Evolutionary conservation across 2,113 vertebrate genomes (phyloP), one percentile per base, ranked within the genome.

Genomic region (Willisornis vidua): DNA sequence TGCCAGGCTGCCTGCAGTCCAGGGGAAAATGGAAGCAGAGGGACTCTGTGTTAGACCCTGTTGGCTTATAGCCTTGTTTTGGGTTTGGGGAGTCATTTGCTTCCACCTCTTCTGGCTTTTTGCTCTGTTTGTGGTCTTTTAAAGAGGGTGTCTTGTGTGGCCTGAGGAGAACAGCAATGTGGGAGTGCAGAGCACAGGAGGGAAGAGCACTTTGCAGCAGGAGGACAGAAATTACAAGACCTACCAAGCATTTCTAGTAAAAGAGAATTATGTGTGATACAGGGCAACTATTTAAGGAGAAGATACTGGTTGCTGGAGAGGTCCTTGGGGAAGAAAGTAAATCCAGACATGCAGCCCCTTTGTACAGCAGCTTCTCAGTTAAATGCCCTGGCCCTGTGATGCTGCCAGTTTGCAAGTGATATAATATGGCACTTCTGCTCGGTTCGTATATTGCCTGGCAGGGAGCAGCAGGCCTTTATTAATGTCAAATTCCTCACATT

Each of bases 351-450:
- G 14, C 28, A 62, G 75, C 25, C 48, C 58, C 55, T 66, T 51
- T 55, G 24, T 43, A 28, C 54, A 84, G 59, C 63, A 74, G 31
- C 5, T 29, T 57, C 77, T 59, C 73, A 22, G 13, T n/a, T 11
- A 59, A 59, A 52, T 1, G 24, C 5, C 4, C 46, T 77, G 35
- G 65, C 75, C 66, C 41, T 17, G 4, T 5, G n/a, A 14, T 0
- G 13, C 78, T 78, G 81, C 65, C 76, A 2, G 43, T 72, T 79
- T 72, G 77, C 66, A 43, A 57, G 26, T 18, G 87, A 45, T 59
- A 14, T 0, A 10, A 67, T 2, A 29, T 48, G 87, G 22, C 41
- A 39, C 0, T 4, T 45, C 54, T 83, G 67, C 46, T 28, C 48
- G 28, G 26, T 29, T 58, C 15, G 14, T 12, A 1, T 24, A 49